A percentile compares a stretch with the other conserved stretches of the same genome.
These are phyloP conservation scores for Mactromeris polynyma DNA, from an alignment of 2,888 invertebrate genomes.

Conservation along the genomic window DNA sequence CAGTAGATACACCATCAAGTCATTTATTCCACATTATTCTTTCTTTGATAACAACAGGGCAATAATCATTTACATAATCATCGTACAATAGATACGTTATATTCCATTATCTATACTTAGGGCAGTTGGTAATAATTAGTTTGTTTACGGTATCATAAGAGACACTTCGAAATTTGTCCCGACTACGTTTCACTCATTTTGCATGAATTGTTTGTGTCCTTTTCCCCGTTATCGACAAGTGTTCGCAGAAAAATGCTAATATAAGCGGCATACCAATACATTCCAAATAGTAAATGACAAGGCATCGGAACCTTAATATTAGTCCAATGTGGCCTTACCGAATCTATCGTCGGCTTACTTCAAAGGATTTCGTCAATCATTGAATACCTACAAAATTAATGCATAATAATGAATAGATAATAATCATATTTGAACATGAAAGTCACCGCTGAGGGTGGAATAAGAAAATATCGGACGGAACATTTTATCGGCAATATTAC, in stretches of 20 bases:
- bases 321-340: not conserved
- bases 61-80: not conserved
- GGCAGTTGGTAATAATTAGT: too few relatives aligned
- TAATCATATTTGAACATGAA: not conserved
- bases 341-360: not conserved
- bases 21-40: not conserved
- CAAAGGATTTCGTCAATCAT: not conserved
- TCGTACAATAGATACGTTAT: not conserved
- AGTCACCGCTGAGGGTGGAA: not conserved
- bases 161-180: too few relatives aligned
- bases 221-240: too few relatives aligned
- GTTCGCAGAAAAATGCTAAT: too few relatives aligned
- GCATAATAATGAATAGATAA: not conserved
- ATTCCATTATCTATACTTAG: not conserved
- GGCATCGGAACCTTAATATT: too few relatives aligned
- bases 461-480: not conserved
- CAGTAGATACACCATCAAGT: not conserved
- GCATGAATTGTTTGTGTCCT: too few relatives aligned
- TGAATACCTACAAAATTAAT: constrained; percentile 9
- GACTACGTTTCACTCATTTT: too few relatives aligned
- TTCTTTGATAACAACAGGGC: not conserved
- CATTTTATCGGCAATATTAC: too few relatives aligned
- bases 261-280: too few relatives aligned
- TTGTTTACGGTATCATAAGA: too few relatives aligned
- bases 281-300: too few relatives aligned